A percentile compares a stretch with the other conserved stretches of the same genome.
phyloP scores from a whole-genome alignment of 2,888 invertebrate genomes.

The Entomobrya multifasciata region DNA sequence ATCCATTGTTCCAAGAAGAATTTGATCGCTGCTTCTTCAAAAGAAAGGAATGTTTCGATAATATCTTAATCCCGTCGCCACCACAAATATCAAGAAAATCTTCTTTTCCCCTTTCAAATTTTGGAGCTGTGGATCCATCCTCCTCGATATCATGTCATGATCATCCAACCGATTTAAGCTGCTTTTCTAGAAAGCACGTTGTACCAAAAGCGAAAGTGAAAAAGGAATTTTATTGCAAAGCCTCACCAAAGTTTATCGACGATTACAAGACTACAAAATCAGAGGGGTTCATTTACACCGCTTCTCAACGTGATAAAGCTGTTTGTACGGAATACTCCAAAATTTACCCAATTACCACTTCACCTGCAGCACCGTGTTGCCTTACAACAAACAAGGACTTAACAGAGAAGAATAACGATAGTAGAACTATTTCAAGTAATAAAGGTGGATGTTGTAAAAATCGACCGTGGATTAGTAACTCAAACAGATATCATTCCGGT shows the following conservation, averaged over 20 bases:
- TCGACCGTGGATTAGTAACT: not conserved
- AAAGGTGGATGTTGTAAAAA: not conserved
- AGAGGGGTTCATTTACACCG: not conserved
- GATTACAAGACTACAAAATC: no score
- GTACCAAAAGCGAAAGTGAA: not conserved
- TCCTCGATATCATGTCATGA: no score
- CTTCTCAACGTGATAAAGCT: not conserved
- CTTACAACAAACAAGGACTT: not conserved
- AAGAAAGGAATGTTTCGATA: constrained; percentile 21
- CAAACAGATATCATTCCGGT: not conserved
- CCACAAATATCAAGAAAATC: no score
- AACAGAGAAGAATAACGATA: not conserved
- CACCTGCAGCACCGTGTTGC: no score
- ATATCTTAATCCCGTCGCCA: constrained; percentile 1
- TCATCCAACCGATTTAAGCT: not conserved
- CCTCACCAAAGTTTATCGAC: not conserved
- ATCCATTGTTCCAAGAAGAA: no score
- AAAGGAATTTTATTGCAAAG: not conserved
- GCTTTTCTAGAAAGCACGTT: no score
- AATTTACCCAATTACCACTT: no score
- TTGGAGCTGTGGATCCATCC: no score
- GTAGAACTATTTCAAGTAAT: not conserved
- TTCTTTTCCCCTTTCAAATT: not conserved
- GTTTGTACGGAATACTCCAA: no score
- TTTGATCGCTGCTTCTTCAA: constrained; percentile 18